These are phyloP conservation scores for Ctenomys sociabilis DNA, from an alignment of 2,113 vertebrate genomes.

Conservation along the genomic window DNA sequence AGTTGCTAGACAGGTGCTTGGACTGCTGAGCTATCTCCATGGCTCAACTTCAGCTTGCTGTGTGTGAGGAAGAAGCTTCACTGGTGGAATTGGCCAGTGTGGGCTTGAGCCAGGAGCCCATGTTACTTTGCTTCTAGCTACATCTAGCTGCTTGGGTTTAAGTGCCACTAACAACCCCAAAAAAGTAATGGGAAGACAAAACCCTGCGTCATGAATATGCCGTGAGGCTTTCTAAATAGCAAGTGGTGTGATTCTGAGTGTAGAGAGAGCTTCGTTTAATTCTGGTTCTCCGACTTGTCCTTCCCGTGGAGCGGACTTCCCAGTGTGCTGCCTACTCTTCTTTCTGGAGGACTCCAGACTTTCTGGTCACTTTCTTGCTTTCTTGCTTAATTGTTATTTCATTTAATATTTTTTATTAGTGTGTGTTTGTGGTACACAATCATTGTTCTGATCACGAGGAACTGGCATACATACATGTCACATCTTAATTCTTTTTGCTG, in stretches of 20 bases:
- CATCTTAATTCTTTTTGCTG: background rate
- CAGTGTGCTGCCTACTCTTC: background rate
- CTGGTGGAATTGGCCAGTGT: background rate
- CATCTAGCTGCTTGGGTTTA: background rate
- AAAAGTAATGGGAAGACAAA: background rate
- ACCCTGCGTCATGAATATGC: background rate
- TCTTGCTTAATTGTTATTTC: background rate
- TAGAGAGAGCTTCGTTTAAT: background rate
- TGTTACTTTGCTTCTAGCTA: background rate
- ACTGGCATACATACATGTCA: background rate
- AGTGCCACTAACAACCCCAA: background rate
- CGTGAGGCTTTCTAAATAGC: background rate
- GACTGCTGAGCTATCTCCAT: too few species aligned
- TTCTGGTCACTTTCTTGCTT: background rate
- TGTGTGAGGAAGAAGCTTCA: background rate
- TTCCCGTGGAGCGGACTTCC: fast-evolving
- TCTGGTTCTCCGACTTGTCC: background rate
- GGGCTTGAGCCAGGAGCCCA: background rate
- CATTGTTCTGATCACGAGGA: background rate
- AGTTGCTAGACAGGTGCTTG: too few species aligned
- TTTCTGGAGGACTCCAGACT: background rate
- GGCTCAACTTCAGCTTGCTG: too few species aligned
- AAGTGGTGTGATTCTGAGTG: fast-evolving
- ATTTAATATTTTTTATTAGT: background rate
- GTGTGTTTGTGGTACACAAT: background rate